Evolutionary conservation across 2,888 invertebrate species (phyloP).

Genomic region (Pyrrhosoma nymphula): DNA sequence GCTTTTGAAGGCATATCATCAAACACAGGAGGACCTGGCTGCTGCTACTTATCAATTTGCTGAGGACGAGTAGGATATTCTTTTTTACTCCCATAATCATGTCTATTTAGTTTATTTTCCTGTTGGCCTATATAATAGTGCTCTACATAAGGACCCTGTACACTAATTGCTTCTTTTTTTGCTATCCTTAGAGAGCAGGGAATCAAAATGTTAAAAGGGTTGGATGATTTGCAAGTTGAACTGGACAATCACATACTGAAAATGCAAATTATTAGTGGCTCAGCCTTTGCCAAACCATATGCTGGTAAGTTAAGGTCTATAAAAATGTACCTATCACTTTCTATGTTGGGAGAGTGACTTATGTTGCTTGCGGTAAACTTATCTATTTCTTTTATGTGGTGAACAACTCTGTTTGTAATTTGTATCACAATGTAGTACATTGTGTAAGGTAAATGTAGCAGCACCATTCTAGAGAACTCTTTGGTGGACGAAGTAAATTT

Average conservation of each 20-base stretch:
- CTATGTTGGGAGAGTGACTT: no score
- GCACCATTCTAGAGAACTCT: no score
- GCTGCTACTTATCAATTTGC: conserved; percentile 86
- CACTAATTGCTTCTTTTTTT: no score
- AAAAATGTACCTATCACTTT: no score
- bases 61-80: conserved; percentile 76
- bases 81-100: background rate
- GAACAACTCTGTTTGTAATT: no score
- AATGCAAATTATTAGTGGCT: conserved; percentile 91
- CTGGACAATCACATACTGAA: conserved; percentile 92
- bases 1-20: conserved; percentile 85
- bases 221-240: conserved; percentile 89
- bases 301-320: conserved; percentile 80
- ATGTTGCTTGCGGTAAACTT: no score
- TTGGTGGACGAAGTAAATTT: no score
- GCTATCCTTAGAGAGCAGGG: conserved; percentile 83
- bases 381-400: no score
- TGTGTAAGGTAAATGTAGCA: no score
- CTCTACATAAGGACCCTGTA: background rate
- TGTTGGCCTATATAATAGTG: background rate
- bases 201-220: conserved; percentile 84
- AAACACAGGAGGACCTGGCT: conserved; percentile 91
- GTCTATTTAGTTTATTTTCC: background rate
- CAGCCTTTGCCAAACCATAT: conserved; percentile 92
- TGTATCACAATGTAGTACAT: no score